Base-by-base conservation (phyloP, 2,888 invertebrate species). In the Dryocosmus kuriphilus region DNA sequence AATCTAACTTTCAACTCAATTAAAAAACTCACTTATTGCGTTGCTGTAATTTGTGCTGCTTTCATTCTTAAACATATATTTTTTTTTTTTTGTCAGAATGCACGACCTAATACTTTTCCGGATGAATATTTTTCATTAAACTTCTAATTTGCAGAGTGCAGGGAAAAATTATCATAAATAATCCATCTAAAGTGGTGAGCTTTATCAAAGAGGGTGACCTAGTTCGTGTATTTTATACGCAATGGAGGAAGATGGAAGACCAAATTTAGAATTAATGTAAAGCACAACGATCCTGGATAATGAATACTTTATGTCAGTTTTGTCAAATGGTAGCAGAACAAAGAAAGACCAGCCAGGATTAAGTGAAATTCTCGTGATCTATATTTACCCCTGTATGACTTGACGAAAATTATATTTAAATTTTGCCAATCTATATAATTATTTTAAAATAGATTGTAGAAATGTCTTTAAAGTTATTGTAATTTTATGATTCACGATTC, bases 121-220 rank as follows among this genome's bases (percentile, higher is more conserved):
- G 19, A 19, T 19, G 7, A 19, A 46, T 22, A 38, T 41, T 65
- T 41, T 46, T 27, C 65, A 67, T 41, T 27, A 46, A 65, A 38
- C 19, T 41, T 41, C 65, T 67, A 67, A 67, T 46, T 67, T 22
- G 27, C 41, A 27, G 38, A 67, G 65, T 46, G 65, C 65, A 46
- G 41, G 16, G 4, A 27, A 67, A 41, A 67, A 46, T 67, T 67
- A 46, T 67, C 65, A 67, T 67, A 46, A 67, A 67, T 67, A 67
- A 67, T 67, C 65, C 41, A 67, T 67, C 27, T 27, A 67, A 46
- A 41, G 65, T 41, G 27, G 19, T 67, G 38, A 38, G 14, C 41
- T 67, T 67, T 24, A n/a, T 24, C 35, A 67, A 46, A 41, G 8
- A 46, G 22, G 19, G 41, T 16, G 65, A 67, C 65, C 65, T 67